Conservation (phyloP, 2,888 invertebrate species). For the Chloroclystis v-ata region DNA sequence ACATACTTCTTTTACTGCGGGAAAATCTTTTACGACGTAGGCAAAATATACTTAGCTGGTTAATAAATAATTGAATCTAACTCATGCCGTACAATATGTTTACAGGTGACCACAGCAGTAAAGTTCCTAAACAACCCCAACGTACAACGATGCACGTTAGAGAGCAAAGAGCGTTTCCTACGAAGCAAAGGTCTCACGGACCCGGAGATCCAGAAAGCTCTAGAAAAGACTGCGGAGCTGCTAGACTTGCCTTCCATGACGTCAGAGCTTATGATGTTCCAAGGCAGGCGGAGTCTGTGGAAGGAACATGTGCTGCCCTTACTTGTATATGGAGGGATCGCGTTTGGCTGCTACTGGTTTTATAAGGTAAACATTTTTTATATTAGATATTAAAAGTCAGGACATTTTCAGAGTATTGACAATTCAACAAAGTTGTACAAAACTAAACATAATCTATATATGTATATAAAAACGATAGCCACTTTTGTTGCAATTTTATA, state of each 20-base stretch:
- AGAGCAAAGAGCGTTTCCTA: slow-evolving; percentile 88
- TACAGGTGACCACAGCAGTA: slow-evolving; percentile 88
- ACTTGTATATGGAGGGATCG: slow-evolving; percentile 86
- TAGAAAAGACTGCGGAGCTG: slow-evolving; percentile 79
- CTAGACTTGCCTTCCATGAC: slow-evolving; percentile 59
- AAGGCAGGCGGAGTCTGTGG: slow-evolving; percentile 65
- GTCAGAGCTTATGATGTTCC: slow-evolving; percentile 65
- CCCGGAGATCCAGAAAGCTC: slow-evolving; percentile 85
- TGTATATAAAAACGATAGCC: no score
- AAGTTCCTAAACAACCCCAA: slow-evolving; percentile 92
- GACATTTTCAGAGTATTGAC: no score
- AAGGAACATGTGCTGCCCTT: slow-evolving; percentile 84
- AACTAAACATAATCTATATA: no score
- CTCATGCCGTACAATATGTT: no score
- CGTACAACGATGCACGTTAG: slow-evolving; percentile 85
- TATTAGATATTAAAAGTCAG: no score
- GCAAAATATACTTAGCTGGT: no score
- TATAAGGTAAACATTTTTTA: slow-evolving; percentile 81
- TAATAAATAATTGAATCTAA: no score
- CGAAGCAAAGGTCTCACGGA: slow-evolving; percentile 87
- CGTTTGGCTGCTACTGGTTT: slow-evolving; percentile 88
- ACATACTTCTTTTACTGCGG: no score
- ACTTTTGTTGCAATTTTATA: no score
- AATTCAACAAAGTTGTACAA: no score
- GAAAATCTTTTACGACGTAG: no score